Conservation (phyloP, 2,888 invertebrate species). For the Tolmerus cingulatus region DNA sequence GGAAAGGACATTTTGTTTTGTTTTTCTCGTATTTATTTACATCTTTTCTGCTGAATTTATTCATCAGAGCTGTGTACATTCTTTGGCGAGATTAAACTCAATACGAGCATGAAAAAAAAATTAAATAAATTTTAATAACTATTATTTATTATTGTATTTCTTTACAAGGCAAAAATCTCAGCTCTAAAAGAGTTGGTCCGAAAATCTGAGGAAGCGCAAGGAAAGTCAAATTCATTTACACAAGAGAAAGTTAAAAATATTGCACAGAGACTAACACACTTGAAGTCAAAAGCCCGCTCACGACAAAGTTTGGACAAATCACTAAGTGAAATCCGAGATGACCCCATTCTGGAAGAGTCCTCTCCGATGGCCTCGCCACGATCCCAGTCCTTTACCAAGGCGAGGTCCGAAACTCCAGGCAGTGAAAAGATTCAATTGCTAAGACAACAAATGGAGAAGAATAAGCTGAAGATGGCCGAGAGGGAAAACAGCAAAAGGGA, state of each 20-base stretch:
- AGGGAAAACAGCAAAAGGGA: slow-evolving; percentile 66
- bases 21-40: neutral
- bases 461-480: slow-evolving; percentile 66
- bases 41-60: too few relatives aligned
- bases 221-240: slow-evolving; percentile 55
- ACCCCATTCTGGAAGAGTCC: slow-evolving; percentile 40
- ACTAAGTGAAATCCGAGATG: slow-evolving; percentile 43
- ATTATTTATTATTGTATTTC: too few relatives aligned
- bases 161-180: slow-evolving; percentile 56
- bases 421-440: slow-evolving; percentile 66
- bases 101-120: too few relatives aligned
- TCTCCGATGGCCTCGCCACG: slow-evolving; percentile 1
- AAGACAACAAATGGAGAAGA: slow-evolving; percentile 67
- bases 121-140: too few relatives aligned
- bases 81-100: neutral
- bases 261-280: slow-evolving; percentile 55
- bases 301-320: slow-evolving; percentile 50
- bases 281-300: slow-evolving; percentile 56
- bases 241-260: slow-evolving; percentile 59
- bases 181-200: slow-evolving; percentile 57
- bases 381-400: slow-evolving; percentile 11
- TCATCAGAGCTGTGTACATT: neutral
- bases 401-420: slow-evolving; percentile 60
- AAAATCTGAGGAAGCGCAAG: slow-evolving; percentile 56
- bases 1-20: neutral